Evolutionary conservation across 2,113 vertebrate species (phyloP), one percentile per base, ranked within the genome.

Genomic region (Phalacrocorax aristotelis): DNA sequence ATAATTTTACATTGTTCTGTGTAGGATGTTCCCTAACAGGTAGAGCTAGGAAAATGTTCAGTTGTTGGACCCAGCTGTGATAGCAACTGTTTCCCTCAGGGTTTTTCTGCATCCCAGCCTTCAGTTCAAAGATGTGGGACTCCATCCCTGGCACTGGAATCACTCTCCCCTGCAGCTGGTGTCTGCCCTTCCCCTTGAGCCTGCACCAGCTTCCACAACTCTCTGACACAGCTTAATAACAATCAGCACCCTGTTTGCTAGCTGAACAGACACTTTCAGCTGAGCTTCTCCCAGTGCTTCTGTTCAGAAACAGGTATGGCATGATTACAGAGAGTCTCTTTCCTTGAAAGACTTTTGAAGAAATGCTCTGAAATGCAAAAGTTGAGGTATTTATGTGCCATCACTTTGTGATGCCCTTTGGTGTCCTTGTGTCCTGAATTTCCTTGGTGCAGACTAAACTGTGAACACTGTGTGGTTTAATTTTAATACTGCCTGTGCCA

Each of bases 91-190:
- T 84, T 57, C 16, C 38, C 21, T 68, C 25, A 18, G 46, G 38
- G 61, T 25, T 85, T 60, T 82, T 69, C 62, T 80, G 27, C 25
- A 23, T 95, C 38, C 66, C 78, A 88, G 2, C 21, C 70, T 83
- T 46, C 71, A 42, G 66, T 0, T 83, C 70, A 49, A 69, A 58
- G 52, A 32, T 51, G 23, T 51, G 38, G 3, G 7, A 25, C 34
- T 36, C 40, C 18, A 12, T 78, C 48, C 23, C 23, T 0, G 0
- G 8, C 0, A 0, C 49, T 64, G 64, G 44, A 26, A 30, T 81
- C 15, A 2, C 18, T 74, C 21, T 58, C 2, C 10, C 21, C 49
- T n/a, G 64, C 36, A 46, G 44, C 48, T 71, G 55, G 3, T 70
- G 72, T 55, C 55, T 93, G 52, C 29, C 26, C 42, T 69, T 91